Conservation (phyloP, 2,797 vertebrate genomes). For the Prionace glauca region DNA sequence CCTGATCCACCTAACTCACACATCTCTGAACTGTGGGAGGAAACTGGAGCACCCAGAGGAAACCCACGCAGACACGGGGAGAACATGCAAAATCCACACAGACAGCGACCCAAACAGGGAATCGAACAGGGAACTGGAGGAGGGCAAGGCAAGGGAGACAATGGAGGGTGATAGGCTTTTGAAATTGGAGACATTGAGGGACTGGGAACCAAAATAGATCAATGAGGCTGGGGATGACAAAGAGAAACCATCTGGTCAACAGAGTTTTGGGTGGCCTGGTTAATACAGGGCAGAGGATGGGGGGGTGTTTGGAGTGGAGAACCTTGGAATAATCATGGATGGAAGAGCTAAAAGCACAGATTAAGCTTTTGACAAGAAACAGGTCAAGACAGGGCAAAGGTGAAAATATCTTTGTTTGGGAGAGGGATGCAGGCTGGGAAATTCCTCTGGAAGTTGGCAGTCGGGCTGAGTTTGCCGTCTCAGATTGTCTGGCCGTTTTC, state of each 20-base stretch:
- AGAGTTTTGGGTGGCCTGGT: background rate
- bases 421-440: background rate
- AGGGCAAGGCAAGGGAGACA: background rate
- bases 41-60: no score
- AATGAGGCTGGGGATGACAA: background rate
- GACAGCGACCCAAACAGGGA: no score
- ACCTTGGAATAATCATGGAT: background rate
- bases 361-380: background rate
- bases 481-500: background rate
- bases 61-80: no score
- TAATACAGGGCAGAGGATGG: background rate
- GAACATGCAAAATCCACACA: no score
- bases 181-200: background rate
- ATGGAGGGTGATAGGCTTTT: background rate
- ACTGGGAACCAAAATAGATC: background rate
- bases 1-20: no score
- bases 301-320: background rate
- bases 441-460: no score
- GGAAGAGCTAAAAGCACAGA: background rate
- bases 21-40: no score
- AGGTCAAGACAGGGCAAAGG: background rate
- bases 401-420: background rate
- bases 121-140: background rate
- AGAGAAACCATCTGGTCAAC: rapidly evolving
- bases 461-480: background rate